Percentiles rank a stretch among this genome's conserved stretches.
Conservation (phyloP, 2,797 vertebrate genomes). For the Poecilia velifera region DNA sequence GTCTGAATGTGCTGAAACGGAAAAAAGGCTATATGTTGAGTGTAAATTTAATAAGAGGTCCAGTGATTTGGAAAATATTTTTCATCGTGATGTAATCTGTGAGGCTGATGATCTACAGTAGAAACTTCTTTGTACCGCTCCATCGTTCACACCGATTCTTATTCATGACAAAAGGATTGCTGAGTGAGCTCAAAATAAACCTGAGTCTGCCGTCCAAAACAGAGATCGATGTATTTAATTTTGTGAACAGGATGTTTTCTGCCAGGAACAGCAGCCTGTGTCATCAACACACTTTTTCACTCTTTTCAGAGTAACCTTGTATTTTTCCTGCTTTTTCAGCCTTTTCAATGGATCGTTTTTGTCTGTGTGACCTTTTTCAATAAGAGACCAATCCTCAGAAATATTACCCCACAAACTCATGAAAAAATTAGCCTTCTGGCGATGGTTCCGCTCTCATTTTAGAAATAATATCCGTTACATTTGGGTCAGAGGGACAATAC, state of each 20-base stretch:
- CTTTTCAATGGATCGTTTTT: constrained; percentile 20
- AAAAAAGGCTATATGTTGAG: constrained; percentile 33
- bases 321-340: neutral
- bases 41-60: constrained; percentile 46
- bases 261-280: constrained; percentile 22
- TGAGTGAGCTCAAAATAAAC: constrained; percentile 29
- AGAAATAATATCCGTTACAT: constrained; percentile 64
- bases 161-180: constrained; percentile 43
- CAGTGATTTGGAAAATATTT: constrained; percentile 25
- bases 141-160: constrained; percentile 36
- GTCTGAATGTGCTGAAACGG: constrained; percentile 60
- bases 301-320: constrained; percentile 24
- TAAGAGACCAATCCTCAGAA: constrained; percentile 50
- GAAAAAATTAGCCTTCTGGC: constrained; percentile 45
- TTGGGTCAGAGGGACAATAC: constrained; percentile 30
- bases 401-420: constrained; percentile 47
- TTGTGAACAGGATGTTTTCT: constrained; percentile 38
- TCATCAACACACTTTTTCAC: constrained; percentile 18
- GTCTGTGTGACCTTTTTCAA: constrained; percentile 50
- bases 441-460: constrained; percentile 42
- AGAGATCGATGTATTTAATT: constrained; percentile 58
- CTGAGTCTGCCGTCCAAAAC: constrained; percentile 25
- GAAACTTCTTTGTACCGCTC: constrained; percentile 6
- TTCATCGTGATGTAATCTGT: constrained; percentile 16
- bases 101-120: constrained; percentile 11